Base-by-base conservation (phyloP, 2,888 invertebrate genomes). In the Aleiodes leptofemur region DNA sequence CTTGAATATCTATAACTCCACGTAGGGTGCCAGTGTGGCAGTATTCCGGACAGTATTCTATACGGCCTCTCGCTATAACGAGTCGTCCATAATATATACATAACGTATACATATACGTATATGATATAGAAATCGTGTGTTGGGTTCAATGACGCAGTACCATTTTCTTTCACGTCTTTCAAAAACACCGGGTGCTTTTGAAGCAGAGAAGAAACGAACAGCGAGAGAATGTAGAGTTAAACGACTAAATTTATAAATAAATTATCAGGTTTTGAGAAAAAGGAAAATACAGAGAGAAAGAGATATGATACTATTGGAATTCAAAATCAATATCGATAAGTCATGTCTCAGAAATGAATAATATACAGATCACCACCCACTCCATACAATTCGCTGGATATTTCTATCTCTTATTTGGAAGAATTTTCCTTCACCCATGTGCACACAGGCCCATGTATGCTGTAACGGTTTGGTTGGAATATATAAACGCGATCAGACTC, bases 1-100 rank as follows among this genome's bases (percentile, higher is more conserved):
- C 77, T 77, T 72, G 78, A 57, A 74, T 81, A 80, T 80, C 80
- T 80, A 79, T 80, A 79, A 78, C 75, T 74, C 75, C 73, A 76
- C 76, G 79, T 77, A 76, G 77, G 78, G 76, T 73, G 68, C 73
- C 76, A 73, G 72, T 75, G 77, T 77, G 76, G 77, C 79, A 76
- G 79, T 79, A 79, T 77, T 79, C 72, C 69, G 55, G 43, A 43
- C 48, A 64, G 64, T 64, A 64, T 64, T 64, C 64, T 48, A 48
- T 72, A 77, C 78, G 56, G 73, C 77, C 70, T 66, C 69, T 73
- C 77, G 64, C 78, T 78, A 82, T 79, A 80, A 23, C 57, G 59
- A 74, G 69, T 74, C 59, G 11, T 11, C 38, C 56, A 68, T 57
- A 53, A 64, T 64, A 64, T 64, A 64, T 59, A 50, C 43, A 72